phyloP scores from a whole-genome alignment of 2,888 invertebrate species.

The Lasioglossum lativentre region DNA sequence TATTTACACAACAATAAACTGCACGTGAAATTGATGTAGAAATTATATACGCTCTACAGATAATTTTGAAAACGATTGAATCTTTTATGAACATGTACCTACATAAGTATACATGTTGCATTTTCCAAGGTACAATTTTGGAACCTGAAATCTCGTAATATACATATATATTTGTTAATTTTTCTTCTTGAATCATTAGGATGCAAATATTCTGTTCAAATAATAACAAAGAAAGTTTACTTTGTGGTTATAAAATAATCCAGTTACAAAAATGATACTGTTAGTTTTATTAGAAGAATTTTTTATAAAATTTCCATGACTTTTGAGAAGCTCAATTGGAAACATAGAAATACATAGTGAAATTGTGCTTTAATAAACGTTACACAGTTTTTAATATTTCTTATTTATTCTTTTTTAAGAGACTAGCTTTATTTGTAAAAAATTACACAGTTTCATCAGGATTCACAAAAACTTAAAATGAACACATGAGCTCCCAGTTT shows the following conservation, averaged over 20 bases:
- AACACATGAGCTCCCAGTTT: constrained; percentile 30
- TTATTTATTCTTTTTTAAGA: constrained; percentile 30
- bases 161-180: background rate
- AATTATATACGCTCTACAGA: background rate
- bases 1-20: constrained; percentile 27
- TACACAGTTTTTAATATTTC: constrained; percentile 26
- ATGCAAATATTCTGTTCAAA: background rate
- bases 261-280: background rate
- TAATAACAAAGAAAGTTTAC: background rate
- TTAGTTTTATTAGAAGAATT: background rate
- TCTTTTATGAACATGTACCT: too few species aligned
- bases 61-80: background rate
- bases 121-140: background rate
- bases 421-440: constrained; percentile 53
- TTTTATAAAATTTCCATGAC: background rate
- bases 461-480: constrained; percentile 30
- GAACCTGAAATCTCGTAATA: background rate
- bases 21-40: background rate
- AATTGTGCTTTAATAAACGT: constrained; percentile 25
- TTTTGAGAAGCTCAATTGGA: constrained; percentile 18
- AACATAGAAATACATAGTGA: background rate
- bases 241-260: background rate
- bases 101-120: too few species aligned
- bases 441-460: constrained; percentile 30
- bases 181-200: background rate